Base-by-base conservation (phyloP, 2,797 vertebrate genomes). In the Alcedo atthis region DNA sequence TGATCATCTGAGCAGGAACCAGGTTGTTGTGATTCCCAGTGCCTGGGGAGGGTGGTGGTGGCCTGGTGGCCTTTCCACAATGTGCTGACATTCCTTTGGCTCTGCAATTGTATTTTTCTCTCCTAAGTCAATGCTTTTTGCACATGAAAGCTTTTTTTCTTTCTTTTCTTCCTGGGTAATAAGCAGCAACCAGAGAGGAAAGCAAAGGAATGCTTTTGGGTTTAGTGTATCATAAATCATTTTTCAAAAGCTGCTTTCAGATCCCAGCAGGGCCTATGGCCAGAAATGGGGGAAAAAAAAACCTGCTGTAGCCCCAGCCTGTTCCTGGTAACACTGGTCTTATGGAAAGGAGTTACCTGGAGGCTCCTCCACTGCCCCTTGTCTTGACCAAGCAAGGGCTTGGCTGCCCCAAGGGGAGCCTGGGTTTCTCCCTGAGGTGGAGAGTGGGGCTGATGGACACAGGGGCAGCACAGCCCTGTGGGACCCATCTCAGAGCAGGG, bases 181-280 rank as follows among this genome's bases (percentile, higher is more conserved):
- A 68, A 89, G 88, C 71, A 87, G 61, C 1, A 6, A 54, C 53
- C 81, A 55, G 81, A 85, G 83, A 92, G 66, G 78, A 75, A 95
- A 91, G 54, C 74, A 91, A 90, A 93, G 89, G 71, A 93, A 82
- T 63, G 69, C 80, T 62, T 89, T 80, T 66, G 86, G 71, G 77
- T 78, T 89, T 55, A 68, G 83, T 46, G 69, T 42, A 84, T 93
- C 94, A 94, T 95, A 94, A 94, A 95, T 94, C 94, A 93, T 87
- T 76, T 82, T 89, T 37, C 92, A 92, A 87, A 94, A 83, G 90
- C 90, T 92, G 78, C 46, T 93, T 68, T 82, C 88, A 74, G 75
- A 74, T 82, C 75, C 37, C 64, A 84, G 42, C 64, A 81, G 87
- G 61, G 55, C 58, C 48, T 25, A 15, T n/a, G 70, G 75, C 79